Conservation (phyloP, 1,140 invertebrate genomes). For the Dreissena rostriformis region DNA sequence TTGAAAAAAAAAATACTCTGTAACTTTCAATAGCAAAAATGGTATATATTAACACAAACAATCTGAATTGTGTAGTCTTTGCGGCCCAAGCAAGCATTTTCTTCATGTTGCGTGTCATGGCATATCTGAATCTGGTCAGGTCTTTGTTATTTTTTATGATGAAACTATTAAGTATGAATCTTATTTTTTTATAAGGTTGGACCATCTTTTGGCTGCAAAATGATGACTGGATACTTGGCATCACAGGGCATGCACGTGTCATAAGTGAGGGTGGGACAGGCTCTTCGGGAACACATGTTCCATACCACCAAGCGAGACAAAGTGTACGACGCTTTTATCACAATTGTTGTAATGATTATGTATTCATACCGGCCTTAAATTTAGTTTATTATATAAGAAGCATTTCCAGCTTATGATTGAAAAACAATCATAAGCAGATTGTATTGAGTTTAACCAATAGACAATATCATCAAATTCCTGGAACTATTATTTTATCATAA, state of each 20-base stretch:
- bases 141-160: neutral
- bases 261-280: neutral
- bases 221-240: constrained; percentile 15
- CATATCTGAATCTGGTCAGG: neutral
- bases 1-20: no score
- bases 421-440: no score
- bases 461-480: no score
- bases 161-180: neutral
- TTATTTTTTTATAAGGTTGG: constrained; percentile 12
- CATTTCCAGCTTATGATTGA: no score
- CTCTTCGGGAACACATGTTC: neutral
- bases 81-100: neutral
- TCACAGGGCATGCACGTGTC: constrained; percentile 7
- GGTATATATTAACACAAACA: neutral
- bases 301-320: neutral
- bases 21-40: neutral
- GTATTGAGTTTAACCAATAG: no score
- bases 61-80: constrained; percentile 4
- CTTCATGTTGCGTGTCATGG: neutral
- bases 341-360: no score
- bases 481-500: no score
- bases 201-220: constrained; percentile 11
- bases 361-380: no score
- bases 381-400: no score
- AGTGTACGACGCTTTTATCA: neutral